Percentiles rank a stretch among this genome's conserved stretches.
Evolutionary conservation across 1,140 invertebrate species (phyloP).

Genomic region (Caenorhabditis inopinata): DNA sequence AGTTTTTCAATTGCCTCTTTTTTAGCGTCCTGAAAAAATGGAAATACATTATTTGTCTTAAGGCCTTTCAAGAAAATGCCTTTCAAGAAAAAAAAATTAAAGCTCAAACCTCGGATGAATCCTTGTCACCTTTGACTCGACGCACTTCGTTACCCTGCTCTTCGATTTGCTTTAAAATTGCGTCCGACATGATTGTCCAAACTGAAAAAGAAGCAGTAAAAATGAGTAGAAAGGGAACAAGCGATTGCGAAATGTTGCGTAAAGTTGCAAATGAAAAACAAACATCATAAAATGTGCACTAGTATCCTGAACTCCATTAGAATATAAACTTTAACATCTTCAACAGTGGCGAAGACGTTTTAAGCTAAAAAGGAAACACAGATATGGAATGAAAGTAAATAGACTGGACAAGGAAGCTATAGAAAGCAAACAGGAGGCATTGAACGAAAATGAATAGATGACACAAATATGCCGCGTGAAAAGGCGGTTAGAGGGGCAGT

Average conservation of each 20-base stretch:
- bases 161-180: conserved; percentile 67
- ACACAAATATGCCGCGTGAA: conserved; percentile 1
- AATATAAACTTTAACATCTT: too few species aligned
- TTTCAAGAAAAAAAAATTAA: too few species aligned
- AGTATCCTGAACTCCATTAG: too few species aligned
- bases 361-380: too few species aligned
- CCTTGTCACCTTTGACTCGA: conserved; percentile 72
- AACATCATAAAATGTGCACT: too few species aligned
- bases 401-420: not conserved
- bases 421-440: not conserved
- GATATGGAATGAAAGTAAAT: too few species aligned
- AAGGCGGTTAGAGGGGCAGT: not conserved
- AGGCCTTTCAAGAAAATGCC: not conserved
- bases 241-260: conserved; percentile 4
- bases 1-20: conserved; percentile 77
- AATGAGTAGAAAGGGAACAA: not conserved
- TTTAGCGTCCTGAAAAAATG: conserved; percentile 69
- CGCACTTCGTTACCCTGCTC: conserved; percentile 69
- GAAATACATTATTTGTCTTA: too few species aligned
- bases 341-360: too few species aligned
- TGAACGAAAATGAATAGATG: not conserved
- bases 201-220: not conserved
- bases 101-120: conserved; percentile 56
- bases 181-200: conserved; percentile 26
- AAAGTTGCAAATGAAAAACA: too few species aligned